Percentiles rank a stretch among this genome's conserved stretches.
Evolutionary conservation across 92 coral and sea anemone genomes (phyloP).

Genomic region (Porites cylindrica): DNA sequence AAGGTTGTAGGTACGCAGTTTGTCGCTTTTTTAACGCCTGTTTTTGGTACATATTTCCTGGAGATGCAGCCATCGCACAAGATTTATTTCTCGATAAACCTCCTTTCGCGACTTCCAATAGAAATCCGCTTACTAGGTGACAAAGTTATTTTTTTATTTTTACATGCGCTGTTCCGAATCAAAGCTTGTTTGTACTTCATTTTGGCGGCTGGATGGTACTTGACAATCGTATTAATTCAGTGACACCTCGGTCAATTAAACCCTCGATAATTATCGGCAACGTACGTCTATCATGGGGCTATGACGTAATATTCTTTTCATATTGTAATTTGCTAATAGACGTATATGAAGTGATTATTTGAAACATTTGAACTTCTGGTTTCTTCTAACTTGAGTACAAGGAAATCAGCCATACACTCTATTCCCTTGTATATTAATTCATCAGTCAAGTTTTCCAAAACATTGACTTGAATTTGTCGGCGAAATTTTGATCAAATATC

Average conservation of each 20-base stretch:
- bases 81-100: neutral
- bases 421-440: no score
- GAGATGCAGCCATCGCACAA: constrained; percentile 27
- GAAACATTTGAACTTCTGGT: neutral
- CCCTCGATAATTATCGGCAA: neutral
- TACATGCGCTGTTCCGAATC: neutral
- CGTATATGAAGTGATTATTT: neutral
- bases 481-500: neutral
- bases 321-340: neutral
- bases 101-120: no score
- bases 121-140: constrained; percentile 20
- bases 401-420: no score
- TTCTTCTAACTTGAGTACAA: neutral
- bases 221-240: neutral
- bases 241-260: neutral
- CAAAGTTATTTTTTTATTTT: constrained; percentile 25
- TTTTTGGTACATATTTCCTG: constrained; percentile 39
- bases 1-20: constrained; percentile 20
- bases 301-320: constrained; percentile 7
- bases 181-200: constrained; percentile 13
- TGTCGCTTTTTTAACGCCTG: constrained; percentile 32
- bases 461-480: neutral
- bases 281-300: neutral
- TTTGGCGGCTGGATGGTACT: neutral
- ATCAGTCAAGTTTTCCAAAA: no score